Base-by-base conservation (phyloP, 2,797 vertebrate genomes). In the Gymnocypris eckloni region DNA sequence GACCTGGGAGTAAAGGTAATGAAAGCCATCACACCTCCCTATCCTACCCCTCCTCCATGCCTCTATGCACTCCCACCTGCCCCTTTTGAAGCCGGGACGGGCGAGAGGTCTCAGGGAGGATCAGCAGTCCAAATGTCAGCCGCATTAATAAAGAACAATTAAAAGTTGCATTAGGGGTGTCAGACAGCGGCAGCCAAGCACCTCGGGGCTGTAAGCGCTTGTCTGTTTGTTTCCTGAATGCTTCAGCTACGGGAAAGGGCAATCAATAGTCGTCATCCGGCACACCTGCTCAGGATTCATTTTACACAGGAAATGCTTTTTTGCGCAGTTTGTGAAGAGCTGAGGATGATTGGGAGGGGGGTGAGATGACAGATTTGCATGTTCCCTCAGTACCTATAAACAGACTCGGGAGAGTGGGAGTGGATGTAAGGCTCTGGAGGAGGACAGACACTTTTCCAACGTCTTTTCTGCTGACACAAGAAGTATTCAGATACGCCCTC, bases 1-100 rank as follows among this genome's bases (percentile, higher is more conserved):
- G 96, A 98, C 92, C 95, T 99, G 73, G 97, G 97, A 91, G 96
- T 99, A 86, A 97, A 98, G 97, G 97, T 99, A 95, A 95, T 92
- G 90, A 89, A 91, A 91, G 89, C 18, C 64, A 67, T 87, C 87
- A 64, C 88, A 88, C 86, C 81, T 80, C 71, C 64, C 61, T 72
- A 18, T 81, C 43, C 33, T 33, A 67, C 64, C 66, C 56, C 71
- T 83, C 80, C 81, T 78, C 16, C 22, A 6, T 54, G 64, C 37
- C 69, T 52, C 66, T 43, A 25, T 78, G 71, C 56, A 20, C 16
- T 45, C 80, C 54, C 66, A 22, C 45, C 70, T 77, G 18, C 56
- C 28, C 64, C 76, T 64, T 79, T 88, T 75, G 70, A 89, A 79
- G 71, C 78, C 67, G 12, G n/a, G 80, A 76, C 88, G 86, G 87